phyloP scores from a whole-genome alignment of 2,113 vertebrate genomes.

The Dendrocopos noguchii region DNA sequence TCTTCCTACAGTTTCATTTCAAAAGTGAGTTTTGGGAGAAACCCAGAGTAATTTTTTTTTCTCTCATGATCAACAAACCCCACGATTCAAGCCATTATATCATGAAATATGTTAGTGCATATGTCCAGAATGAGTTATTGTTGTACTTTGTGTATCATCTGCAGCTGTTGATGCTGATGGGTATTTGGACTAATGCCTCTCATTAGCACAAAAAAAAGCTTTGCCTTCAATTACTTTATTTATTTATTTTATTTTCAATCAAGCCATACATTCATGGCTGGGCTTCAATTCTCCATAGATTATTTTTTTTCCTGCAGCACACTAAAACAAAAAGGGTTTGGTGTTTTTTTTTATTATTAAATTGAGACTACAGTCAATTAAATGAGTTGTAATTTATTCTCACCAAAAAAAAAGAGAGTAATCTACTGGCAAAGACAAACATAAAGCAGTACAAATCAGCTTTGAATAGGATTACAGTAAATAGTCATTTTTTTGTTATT shows the following conservation, averaged over 20 bases:
- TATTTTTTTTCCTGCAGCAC: background rate
- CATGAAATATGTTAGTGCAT: background rate
- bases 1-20: background rate
- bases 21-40: background rate
- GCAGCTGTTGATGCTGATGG: background rate
- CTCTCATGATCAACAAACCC: background rate
- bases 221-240: constrained; percentile 12
- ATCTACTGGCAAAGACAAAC: background rate
- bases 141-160: background rate
- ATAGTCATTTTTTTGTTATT: background rate
- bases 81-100: background rate
- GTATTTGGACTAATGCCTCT: background rate
- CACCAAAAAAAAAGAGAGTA: background rate
- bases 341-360: too few species aligned
- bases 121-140: background rate
- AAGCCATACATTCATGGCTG: background rate
- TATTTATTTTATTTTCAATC: background rate
- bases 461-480: background rate
- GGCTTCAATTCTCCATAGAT: background rate
- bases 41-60: background rate
- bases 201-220: background rate
- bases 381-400: constrained; percentile 1
- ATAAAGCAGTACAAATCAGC: background rate
- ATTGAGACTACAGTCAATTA: background rate
- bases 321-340: background rate